A percentile compares a stretch with the other conserved stretches of the same genome.
These are phyloP conservation scores for Drosophila nigrodunni DNA, from an alignment of 1,140 invertebrate species.

Conservation along the genomic window DNA sequence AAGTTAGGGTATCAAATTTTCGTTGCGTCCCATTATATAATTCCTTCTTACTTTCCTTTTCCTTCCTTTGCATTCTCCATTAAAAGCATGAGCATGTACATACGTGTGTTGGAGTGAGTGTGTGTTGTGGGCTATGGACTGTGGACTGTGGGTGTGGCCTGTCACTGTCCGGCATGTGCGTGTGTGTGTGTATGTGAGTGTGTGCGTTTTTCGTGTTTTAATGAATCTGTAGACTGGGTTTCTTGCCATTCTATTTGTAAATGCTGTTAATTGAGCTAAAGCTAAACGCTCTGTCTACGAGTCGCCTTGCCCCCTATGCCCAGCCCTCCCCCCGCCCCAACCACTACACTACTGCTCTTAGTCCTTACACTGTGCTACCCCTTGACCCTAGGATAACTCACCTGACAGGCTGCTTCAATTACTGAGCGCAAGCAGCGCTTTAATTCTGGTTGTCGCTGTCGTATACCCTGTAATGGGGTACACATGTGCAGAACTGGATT, in stretches of 20 bases:
- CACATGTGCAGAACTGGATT: background rate
- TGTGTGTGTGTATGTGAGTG: constrained; percentile 10
- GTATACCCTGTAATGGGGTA: constrained; percentile 8
- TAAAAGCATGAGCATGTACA: constrained; percentile 6
- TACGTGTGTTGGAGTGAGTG: constrained; percentile 9
- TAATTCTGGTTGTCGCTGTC: background rate
- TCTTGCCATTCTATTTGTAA: constrained; percentile 49
- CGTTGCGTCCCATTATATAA: background rate
- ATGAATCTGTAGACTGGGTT: constrained; percentile 51
- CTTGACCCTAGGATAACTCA: background rate
- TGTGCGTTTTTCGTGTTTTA: constrained; percentile 47
- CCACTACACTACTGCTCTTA: background rate
- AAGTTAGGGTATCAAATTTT: background rate
- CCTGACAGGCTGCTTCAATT: constrained; percentile 43
- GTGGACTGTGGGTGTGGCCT: constrained; percentile 27
- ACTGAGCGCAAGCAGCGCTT: constrained; percentile 29
- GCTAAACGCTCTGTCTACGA: constrained; percentile 47
- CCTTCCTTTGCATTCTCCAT: constrained; percentile 40
- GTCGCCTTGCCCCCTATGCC: constrained; percentile 1
- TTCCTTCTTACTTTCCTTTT: background rate
- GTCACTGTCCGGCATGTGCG: background rate
- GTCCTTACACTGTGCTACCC: background rate
- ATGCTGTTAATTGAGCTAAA: constrained; percentile 61
- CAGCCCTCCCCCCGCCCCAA: background rate
- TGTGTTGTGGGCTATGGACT: constrained; percentile 11